Conservation (phyloP, 2,113 vertebrate species). For the Aviceda subcristata region DNA sequence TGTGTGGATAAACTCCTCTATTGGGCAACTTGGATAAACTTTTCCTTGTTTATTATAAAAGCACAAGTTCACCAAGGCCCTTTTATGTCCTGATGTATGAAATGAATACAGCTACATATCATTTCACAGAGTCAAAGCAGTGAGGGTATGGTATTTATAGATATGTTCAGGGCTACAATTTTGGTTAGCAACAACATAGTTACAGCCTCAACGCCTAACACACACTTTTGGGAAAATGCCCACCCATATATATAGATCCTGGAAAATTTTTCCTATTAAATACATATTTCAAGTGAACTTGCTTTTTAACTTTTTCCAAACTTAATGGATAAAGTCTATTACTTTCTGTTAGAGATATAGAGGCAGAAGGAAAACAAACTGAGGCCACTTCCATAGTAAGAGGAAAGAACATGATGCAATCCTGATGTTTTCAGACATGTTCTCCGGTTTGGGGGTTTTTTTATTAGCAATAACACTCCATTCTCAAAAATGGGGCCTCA, state of each 20-base stretch:
- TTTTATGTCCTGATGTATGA: background rate
- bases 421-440: background rate
- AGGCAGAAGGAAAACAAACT: background rate
- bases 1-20: background rate
- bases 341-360: background rate
- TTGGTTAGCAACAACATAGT: background rate
- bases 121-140: background rate
- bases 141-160: constrained; percentile 21
- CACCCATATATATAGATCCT: background rate
- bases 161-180: background rate
- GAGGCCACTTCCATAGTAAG: background rate
- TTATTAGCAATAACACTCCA: background rate
- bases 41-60: constrained; percentile 26
- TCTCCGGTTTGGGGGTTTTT: background rate
- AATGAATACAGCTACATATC: background rate
- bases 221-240: background rate
- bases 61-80: background rate
- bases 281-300: background rate
- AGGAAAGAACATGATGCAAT: background rate
- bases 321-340: background rate
- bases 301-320: background rate
- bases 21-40: background rate
- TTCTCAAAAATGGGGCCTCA: background rate
- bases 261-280: background rate
- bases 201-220: background rate